Percentiles rank a stretch among this genome's conserved stretches.
Evolutionary conservation across 2,797 vertebrate species (phyloP).

Genomic region (Melanotaenia nigrans): DNA sequence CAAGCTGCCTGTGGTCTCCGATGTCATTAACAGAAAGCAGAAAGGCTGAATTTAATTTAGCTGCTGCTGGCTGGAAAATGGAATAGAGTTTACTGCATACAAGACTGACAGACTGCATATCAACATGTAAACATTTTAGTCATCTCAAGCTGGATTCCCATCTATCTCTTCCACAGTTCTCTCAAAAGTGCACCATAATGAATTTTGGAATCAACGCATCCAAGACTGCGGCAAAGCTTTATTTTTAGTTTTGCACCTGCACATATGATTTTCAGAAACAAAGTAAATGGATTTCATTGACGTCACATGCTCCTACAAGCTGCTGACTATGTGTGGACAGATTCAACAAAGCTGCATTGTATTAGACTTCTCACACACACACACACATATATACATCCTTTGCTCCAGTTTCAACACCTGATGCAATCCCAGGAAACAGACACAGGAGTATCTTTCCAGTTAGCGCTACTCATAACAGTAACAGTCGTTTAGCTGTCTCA

Average conservation of each 20-base stretch:
- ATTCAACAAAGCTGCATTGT: constrained; percentile 52
- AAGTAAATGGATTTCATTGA: constrained; percentile 33
- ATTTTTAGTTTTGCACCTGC: constrained; percentile 32
- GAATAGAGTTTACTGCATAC: constrained; percentile 29
- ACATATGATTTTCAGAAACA: constrained; percentile 7
- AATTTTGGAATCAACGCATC: background rate
- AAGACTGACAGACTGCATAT: constrained; percentile 27
- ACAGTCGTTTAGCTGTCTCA: constrained; percentile 65
- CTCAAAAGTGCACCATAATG: background rate
- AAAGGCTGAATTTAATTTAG: constrained; percentile 68
- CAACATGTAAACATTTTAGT: constrained; percentile 29
- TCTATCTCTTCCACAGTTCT: constrained; percentile 4
- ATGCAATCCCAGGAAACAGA: constrained; percentile 75
- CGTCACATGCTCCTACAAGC: constrained; percentile 24
- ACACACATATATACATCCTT: constrained; percentile 18
- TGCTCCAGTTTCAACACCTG: constrained; percentile 63
- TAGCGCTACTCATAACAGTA: constrained; percentile 53
- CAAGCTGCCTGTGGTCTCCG: constrained; percentile 55
- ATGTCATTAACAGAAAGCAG: constrained; percentile 59
- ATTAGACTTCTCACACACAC: constrained; percentile 31
- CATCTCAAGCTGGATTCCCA: constrained; percentile 1
- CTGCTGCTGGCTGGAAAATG: constrained; percentile 54
- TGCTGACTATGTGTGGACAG: constrained; percentile 45
- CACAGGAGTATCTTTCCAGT: constrained; percentile 55
- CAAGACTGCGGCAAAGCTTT: background rate